phyloP scores from a whole-genome alignment of 2,888 invertebrate species.

The Caenorhabditis wallacei region DNA sequence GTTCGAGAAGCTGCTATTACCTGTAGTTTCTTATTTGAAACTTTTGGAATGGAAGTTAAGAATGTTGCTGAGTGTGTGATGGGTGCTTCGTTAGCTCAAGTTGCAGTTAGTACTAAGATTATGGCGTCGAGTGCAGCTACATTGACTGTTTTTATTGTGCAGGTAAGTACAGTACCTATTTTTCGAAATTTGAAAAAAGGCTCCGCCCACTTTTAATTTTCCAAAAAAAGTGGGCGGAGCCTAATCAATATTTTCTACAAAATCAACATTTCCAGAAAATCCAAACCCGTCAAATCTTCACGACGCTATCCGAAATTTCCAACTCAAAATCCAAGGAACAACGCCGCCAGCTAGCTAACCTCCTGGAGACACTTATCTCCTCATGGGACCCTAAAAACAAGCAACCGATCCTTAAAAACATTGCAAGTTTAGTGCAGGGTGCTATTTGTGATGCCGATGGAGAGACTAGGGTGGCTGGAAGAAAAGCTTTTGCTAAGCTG shows the following conservation, averaged over 20 bases:
- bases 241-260: too few relatives aligned
- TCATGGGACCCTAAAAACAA: slow-evolving; percentile 47
- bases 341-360: slow-evolving; percentile 42
- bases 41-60: slow-evolving; percentile 50
- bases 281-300: slow-evolving; percentile 59
- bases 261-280: slow-evolving; percentile 40
- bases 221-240: too few relatives aligned
- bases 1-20: slow-evolving; percentile 60
- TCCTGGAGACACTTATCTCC: slow-evolving; percentile 34
- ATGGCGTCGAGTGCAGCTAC: slow-evolving; percentile 60
- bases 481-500: slow-evolving; percentile 56
- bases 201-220: too few relatives aligned
- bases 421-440: slow-evolving; percentile 25
- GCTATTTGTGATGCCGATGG: slow-evolving; percentile 60
- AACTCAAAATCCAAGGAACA: slow-evolving; percentile 50
- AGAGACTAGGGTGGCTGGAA: slow-evolving; percentile 57
- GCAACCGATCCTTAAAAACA: slow-evolving; percentile 40
- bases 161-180: too few relatives aligned
- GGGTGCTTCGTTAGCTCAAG: slow-evolving; percentile 43
- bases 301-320: slow-evolving; percentile 4
- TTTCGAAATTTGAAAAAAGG: not conserved
- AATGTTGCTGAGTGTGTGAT: slow-evolving; percentile 46
- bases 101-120: slow-evolving; percentile 44
- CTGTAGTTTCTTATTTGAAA: slow-evolving; percentile 56
- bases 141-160: slow-evolving; percentile 48